phyloP scores from a whole-genome alignment of 2,113 vertebrate genomes.

The Zeus faber region DNA sequence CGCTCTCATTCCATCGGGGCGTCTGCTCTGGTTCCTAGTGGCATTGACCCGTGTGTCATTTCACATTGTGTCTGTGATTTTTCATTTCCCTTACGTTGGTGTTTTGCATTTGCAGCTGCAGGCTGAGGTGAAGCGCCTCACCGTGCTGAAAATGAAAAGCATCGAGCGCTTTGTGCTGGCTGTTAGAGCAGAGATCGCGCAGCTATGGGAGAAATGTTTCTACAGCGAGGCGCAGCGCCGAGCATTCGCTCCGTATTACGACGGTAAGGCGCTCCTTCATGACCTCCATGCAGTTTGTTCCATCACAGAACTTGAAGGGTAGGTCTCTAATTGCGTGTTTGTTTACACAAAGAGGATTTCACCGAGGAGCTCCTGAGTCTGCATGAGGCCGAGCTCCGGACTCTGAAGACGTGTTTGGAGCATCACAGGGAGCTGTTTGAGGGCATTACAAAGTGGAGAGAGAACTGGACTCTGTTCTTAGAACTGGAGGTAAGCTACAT shows the following conservation, averaged over 20 bases:
- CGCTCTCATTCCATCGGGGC: no score
- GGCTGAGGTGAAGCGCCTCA: slow-evolving; percentile 77
- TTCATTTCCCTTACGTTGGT: no score
- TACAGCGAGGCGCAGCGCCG: slow-evolving; percentile 82
- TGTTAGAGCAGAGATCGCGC: slow-evolving; percentile 77
- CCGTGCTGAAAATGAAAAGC: slow-evolving; percentile 86
- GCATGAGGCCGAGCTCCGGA: slow-evolving; percentile 79
- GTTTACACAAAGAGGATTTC: slow-evolving; percentile 76
- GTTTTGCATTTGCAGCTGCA: slow-evolving; percentile 72
- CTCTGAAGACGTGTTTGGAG: slow-evolving; percentile 77
- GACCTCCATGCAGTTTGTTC: no score
- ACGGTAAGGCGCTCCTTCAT: slow-evolving; percentile 63
- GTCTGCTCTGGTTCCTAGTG: no score
- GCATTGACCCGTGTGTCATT: no score
- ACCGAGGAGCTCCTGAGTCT: slow-evolving; percentile 81
- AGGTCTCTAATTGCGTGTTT: neutral
- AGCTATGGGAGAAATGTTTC: slow-evolving; percentile 88
- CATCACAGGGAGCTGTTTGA: slow-evolving; percentile 84
- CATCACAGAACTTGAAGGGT: neutral
- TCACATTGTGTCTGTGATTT: no score
- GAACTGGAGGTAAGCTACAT: slow-evolving; percentile 90
- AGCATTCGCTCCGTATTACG: slow-evolving; percentile 74
- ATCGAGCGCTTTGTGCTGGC: slow-evolving; percentile 77
- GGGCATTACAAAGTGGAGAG: slow-evolving; percentile 85
- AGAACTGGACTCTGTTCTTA: slow-evolving; percentile 85